Conservation (phyloP, 1,140 invertebrate species). For the Lethrus apterus region DNA sequence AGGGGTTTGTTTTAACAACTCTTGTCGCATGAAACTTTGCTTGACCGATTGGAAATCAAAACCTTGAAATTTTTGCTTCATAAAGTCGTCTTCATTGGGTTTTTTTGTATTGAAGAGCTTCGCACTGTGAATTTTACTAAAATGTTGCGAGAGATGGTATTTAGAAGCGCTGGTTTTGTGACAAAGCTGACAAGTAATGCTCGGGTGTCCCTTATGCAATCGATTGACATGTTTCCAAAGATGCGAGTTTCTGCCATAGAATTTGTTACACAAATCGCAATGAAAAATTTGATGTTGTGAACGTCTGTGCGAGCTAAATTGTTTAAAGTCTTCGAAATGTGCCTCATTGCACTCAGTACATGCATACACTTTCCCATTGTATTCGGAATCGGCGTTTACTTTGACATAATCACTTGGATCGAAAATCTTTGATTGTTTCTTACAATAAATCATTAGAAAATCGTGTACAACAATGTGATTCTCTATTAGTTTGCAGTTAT, state of each 20-base stretch:
- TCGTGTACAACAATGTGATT: slow-evolving; percentile 52
- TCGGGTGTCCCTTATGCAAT: slow-evolving; percentile 53
- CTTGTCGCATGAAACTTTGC: slow-evolving; percentile 33
- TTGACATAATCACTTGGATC: slow-evolving; percentile 49
- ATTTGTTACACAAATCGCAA: slow-evolving; percentile 56
- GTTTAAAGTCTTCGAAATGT: slow-evolving; percentile 43
- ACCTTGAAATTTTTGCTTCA: slow-evolving; percentile 29
- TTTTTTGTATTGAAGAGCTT: slow-evolving; percentile 36
- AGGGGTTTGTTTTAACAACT: slow-evolving; percentile 22
- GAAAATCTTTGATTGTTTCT: slow-evolving; percentile 37
- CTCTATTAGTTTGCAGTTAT: slow-evolving; percentile 50
- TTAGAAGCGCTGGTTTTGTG: slow-evolving; percentile 53
- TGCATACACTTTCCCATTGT: slow-evolving; percentile 31
- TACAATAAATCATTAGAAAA: slow-evolving; percentile 41
- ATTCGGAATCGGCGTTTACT: slow-evolving; percentile 44
- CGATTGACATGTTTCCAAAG: slow-evolving; percentile 59
- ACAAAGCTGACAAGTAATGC: slow-evolving; percentile 53
- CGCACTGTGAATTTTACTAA: slow-evolving; percentile 50
- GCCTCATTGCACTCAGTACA: slow-evolving; percentile 34
- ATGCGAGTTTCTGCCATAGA: slow-evolving; percentile 53
- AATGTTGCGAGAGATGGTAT: slow-evolving; percentile 51
- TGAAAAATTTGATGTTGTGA: slow-evolving; percentile 50
- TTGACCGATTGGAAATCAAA: slow-evolving; percentile 32
- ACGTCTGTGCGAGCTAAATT: slow-evolving; percentile 49
- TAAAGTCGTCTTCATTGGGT: slow-evolving; percentile 27